Evolutionary conservation across 64 coral and sea anemone species (phyloP).

Genomic region (Cladopsammia gracilis): DNA sequence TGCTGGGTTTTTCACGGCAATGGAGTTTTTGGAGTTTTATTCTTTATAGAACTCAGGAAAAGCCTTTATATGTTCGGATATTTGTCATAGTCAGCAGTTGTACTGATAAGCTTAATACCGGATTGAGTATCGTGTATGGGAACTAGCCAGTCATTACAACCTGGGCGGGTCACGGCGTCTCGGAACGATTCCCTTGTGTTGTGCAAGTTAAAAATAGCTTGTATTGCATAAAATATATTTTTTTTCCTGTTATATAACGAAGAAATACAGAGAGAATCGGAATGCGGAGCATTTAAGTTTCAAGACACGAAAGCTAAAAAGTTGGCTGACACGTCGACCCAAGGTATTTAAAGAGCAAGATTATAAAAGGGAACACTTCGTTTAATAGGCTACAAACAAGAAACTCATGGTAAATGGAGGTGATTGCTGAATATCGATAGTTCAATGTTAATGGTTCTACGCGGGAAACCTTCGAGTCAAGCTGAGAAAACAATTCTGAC

Average conservation of each 20-base stretch:
- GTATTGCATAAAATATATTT: slow-evolving; percentile 15
- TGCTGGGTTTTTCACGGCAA: neutral
- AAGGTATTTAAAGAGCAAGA: neutral
- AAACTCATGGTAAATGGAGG: neutral
- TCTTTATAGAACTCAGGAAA: neutral
- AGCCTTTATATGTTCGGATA: neutral
- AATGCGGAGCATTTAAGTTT: neutral
- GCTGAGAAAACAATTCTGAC: slow-evolving; percentile 2
- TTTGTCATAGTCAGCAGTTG: neutral
- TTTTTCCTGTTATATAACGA: slow-evolving; percentile 2
- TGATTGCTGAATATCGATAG: neutral
- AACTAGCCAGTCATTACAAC: neutral
- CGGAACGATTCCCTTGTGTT: neutral
- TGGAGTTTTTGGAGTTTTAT: neutral
- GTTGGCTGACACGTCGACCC: too few species aligned
- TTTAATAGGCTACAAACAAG: neutral
- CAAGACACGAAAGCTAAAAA: neutral
- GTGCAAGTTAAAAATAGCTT: slow-evolving; percentile 11
- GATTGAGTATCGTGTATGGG: neutral
- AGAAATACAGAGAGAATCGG: neutral
- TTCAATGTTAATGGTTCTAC: neutral
- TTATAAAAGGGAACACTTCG: neutral
- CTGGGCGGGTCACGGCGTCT: neutral
- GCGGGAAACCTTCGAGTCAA: neutral
- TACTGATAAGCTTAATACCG: neutral